Conservation (phyloP, 2,113 vertebrate species). For the Trinectes maculatus region DNA sequence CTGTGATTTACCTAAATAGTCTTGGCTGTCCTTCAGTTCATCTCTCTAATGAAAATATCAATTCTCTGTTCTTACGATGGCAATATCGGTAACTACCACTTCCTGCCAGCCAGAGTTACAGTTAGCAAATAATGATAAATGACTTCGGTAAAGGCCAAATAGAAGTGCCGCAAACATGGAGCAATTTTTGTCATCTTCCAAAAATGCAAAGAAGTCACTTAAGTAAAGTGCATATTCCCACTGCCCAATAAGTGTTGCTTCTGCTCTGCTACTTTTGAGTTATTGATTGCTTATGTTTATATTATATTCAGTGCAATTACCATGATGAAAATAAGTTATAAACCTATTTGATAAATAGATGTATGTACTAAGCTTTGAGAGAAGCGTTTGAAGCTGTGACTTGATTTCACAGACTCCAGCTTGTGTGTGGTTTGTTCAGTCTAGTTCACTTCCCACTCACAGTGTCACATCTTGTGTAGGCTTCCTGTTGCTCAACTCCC, state of each 20-base stretch:
- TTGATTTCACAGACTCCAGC: background rate
- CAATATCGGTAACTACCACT: constrained; percentile 64
- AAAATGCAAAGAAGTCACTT: constrained; percentile 15
- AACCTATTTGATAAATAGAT: background rate
- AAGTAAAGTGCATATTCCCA: background rate
- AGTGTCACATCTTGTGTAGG: background rate
- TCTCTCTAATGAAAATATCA: constrained; percentile 75
- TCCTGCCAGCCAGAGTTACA: constrained; percentile 30
- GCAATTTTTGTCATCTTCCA: constrained; percentile 16
- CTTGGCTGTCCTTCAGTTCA: constrained; percentile 72
- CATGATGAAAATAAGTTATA: background rate
- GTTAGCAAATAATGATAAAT: constrained; percentile 24
- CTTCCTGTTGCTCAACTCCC: background rate
- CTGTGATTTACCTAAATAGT: constrained; percentile 78
- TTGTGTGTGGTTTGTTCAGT: no score
- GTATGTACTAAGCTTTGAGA: no score
- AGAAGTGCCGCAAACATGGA: constrained; percentile 43
- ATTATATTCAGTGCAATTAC: constrained; percentile 5
- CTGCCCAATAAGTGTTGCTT: background rate
- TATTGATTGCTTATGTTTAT: constrained; percentile 23
- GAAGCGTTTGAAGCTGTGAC: background rate
- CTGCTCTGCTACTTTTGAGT: background rate
- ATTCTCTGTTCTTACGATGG: constrained; percentile 64
- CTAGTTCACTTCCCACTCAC: no score
- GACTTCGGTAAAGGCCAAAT: constrained; percentile 39